Evolutionary conservation across 1,140 invertebrate species (phyloP).

Genomic region (Euschistus heros): DNA sequence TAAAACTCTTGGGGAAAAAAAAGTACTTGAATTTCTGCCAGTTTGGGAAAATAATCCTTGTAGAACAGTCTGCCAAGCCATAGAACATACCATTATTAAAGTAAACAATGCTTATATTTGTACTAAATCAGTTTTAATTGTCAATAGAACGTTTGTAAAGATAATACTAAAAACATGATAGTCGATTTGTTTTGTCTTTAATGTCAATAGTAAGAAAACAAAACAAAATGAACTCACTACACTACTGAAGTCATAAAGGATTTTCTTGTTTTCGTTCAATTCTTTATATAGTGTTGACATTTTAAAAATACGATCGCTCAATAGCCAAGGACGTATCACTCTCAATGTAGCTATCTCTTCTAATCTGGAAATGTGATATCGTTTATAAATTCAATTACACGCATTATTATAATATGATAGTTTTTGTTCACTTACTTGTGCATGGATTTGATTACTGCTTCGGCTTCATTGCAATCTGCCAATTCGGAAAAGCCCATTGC

Average conservation of each 20-base stretch:
- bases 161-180: too few species aligned
- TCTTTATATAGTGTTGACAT: background rate
- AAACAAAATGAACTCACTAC: slow-evolving; percentile 2
- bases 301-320: slow-evolving; percentile 1
- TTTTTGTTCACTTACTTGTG: slow-evolving; percentile 9
- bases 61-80: too few species aligned
- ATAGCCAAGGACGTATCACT: slow-evolving; percentile 11
- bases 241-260: slow-evolving; percentile 14
- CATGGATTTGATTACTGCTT: slow-evolving; percentile 6
- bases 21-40: too few species aligned
- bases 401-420: background rate
- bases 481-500: slow-evolving; percentile 12
- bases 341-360: slow-evolving; percentile 6
- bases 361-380: slow-evolving; percentile 3
- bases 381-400: background rate
- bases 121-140: too few species aligned
- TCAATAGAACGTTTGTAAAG: too few species aligned
- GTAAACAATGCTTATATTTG: too few species aligned
- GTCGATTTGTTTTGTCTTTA: too few species aligned
- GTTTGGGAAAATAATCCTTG: too few species aligned
- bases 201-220: too few species aligned
- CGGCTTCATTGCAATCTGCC: background rate
- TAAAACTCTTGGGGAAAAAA: too few species aligned
- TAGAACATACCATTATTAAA: too few species aligned
- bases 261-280: background rate